phyloP scores from a whole-genome alignment of 2,113 vertebrate genomes.

The Calypte anna region DNA sequence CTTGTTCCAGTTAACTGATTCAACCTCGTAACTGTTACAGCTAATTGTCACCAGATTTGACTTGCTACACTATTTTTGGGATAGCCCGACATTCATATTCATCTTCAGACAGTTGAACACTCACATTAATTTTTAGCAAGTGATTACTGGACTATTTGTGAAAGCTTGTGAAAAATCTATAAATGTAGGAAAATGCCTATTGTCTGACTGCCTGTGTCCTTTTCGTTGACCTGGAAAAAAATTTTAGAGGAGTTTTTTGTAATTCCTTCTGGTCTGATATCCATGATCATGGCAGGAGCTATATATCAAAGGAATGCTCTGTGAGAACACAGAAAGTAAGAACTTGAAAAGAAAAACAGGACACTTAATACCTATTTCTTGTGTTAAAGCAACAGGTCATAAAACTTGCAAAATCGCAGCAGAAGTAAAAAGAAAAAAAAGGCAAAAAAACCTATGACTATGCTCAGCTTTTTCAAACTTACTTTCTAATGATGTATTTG shows the following conservation, averaged over 20 bases:
- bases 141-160: not conserved
- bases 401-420: not conserved
- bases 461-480: not conserved
- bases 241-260: not conserved
- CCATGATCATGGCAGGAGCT: not conserved
- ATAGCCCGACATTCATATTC: not conserved
- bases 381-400: not conserved
- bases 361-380: not conserved
- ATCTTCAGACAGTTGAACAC: not conserved
- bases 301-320: not conserved
- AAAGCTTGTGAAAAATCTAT: not conserved
- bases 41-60: not conserved
- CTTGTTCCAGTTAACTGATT: not conserved
- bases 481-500: not conserved
- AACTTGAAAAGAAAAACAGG: not conserved
- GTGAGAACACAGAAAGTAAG: not conserved
- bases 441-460: fast-evolving
- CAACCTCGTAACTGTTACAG: not conserved
- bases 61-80: not conserved
- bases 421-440: not conserved
- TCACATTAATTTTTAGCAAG: not conserved
- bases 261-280: not conserved
- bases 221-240: not conserved
- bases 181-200: not conserved
- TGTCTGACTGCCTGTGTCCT: not conserved